Evolutionary conservation across 2,797 vertebrate genomes (phyloP).

Genomic region (Calcarius lapponicus): DNA sequence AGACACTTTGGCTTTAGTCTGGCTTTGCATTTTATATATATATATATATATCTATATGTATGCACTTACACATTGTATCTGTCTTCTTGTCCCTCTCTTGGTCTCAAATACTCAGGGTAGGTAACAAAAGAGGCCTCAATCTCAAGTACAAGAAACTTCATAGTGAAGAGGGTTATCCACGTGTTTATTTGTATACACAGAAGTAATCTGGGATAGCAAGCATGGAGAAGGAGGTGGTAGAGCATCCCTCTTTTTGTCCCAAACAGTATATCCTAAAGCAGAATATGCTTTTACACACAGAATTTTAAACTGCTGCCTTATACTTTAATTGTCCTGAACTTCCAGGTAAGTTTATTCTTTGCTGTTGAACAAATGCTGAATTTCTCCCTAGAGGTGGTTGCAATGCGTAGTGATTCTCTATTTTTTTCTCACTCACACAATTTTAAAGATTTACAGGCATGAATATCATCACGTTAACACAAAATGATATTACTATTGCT

Average conservation of each 20-base stretch:
- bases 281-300: not conserved
- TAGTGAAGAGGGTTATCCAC: not conserved
- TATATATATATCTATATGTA: not conserved
- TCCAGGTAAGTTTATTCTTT: slow-evolving; percentile 52
- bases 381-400: slow-evolving; percentile 53
- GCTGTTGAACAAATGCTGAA: slow-evolving; percentile 48
- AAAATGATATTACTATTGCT: slow-evolving; percentile 50
- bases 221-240: not conserved
- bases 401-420: slow-evolving; percentile 16
- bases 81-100: not conserved
- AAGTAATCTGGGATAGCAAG: not conserved
- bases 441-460: slow-evolving; percentile 57
- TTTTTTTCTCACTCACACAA: slow-evolving; percentile 27
- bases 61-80: not conserved
- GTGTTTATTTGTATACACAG: not conserved
- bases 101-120: not conserved
- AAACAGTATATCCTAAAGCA: not conserved
- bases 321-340: slow-evolving; percentile 48
- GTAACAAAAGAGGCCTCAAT: not conserved
- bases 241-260: not conserved
- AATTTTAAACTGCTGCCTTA: slow-evolving; percentile 21
- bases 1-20: not conserved
- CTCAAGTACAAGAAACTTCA: not conserved
- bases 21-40: not conserved
- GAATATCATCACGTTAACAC: slow-evolving; percentile 49